A percentile compares a stretch with the other conserved stretches of the same genome.
These are phyloP conservation scores for Oxytorus armatus DNA, from an alignment of 2,888 invertebrate genomes.

Conservation along the genomic window DNA sequence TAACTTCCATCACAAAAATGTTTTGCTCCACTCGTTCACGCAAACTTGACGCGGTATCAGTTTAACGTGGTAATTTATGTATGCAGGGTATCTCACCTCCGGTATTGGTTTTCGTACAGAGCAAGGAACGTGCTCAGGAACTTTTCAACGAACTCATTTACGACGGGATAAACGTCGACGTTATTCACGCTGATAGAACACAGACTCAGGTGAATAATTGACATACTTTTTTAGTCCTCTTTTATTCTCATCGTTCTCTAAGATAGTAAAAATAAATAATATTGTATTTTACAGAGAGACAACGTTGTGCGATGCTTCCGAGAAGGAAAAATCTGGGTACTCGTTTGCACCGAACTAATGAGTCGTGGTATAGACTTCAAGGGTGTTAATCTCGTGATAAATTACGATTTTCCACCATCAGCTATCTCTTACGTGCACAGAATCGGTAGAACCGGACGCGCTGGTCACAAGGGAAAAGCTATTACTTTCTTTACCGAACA, in stretches of 20 bases:
- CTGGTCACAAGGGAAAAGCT: conserved; percentile 94
- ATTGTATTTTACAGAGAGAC: conserved; percentile 89
- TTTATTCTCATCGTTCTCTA: conserved; percentile 1
- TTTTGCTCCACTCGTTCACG: neutral
- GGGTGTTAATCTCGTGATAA: conserved; percentile 97
- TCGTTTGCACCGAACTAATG: conserved; percentile 98
- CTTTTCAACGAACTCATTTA: conserved; percentile 95
- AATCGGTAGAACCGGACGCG: conserved; percentile 96
- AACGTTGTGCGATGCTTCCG: conserved; percentile 96
- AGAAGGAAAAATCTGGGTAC: conserved; percentile 96
- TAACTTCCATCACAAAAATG: too few relatives aligned
- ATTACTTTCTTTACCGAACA: conserved; percentile 97
- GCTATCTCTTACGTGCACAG: conserved; percentile 96
- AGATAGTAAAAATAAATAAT: conserved; percentile 13
- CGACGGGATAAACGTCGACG: conserved; percentile 96
- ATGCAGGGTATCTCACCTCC: conserved; percentile 93
- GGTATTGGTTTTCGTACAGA: conserved; percentile 95
- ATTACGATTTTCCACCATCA: conserved; percentile 98
- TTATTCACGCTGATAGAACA: conserved; percentile 96
- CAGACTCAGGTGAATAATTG: conserved; percentile 89
- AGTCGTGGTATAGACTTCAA: conserved; percentile 98
- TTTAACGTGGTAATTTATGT: conserved; percentile 10
- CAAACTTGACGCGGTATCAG: neutral
- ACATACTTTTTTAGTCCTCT: conserved; percentile 32
- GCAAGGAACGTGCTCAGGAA: conserved; percentile 97